Evolutionary conservation across 2,888 invertebrate genomes (phyloP), one percentile per base, ranked within the genome.

Genomic region (Caenorhabditis macrosperma): DNA sequence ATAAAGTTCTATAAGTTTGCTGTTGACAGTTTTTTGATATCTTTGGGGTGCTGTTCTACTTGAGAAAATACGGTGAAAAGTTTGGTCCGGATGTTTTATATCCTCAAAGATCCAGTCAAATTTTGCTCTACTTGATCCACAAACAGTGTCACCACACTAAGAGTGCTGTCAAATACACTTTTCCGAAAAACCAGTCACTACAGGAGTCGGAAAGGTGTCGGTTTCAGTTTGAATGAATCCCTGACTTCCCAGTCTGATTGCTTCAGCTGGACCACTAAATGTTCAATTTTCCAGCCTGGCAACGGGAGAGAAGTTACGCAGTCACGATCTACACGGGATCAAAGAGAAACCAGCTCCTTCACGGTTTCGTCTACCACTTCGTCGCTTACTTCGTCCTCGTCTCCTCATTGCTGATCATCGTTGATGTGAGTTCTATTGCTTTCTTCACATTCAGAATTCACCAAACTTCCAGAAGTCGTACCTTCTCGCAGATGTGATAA

Each of bases 311-410:
- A 6, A 71, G 48, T 6, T 61, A 76, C 48, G 28, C 35, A 15
- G 46, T 66, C 15, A 22, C 60, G 1, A 17, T 66, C 1, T 68
- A 74, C 48, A 68, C 68, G 3, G 63, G 46, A 22, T 64, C 57
- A 5, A 67, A 81, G 28, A 24, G 72, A 24, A 82, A 69, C 30
- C 80, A 80, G 26, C 48, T 82, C 15, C 57, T 81, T 26, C 83
- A 83, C 52, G 81, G 83, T 22, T 68, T 79, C 20, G 50, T 77
- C 7, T 81, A 81, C 33, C 83, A 83, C 54, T 78, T 79, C 30
- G 38, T 83, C 15, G 83, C 81, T 0, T 68, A 74, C 30, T 79
- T 81, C 33, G 71, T 82, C 17, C 46, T 83, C 12, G 67, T 80
- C 30, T 81, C 81, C 1, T 59, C 67, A 1, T 5, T 81, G 26